Base-by-base conservation (phyloP, 1,140 invertebrate species). In the Drosophila sucinea region DNA sequence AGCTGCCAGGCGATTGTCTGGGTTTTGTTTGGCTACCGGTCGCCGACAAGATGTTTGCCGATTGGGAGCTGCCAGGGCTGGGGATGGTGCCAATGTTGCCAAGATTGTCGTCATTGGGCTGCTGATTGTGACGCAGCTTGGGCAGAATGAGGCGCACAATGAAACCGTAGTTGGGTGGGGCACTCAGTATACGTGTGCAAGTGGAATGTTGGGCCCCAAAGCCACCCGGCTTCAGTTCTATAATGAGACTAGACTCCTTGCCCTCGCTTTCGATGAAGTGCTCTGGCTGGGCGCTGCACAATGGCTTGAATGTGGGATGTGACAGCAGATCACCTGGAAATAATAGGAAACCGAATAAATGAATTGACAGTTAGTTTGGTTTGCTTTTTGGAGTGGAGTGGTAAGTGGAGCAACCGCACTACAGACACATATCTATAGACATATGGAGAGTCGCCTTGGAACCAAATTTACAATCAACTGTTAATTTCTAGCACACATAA, bases 201-300 rank as follows among this genome's bases (percentile, higher is more conserved):
- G 80, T 90, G 27, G 70, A 60, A 7, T 81, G 64, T 56, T 82
- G 68, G 29, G 70, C 62, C 1, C 77, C 77, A 66, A 78, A 87
- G 55, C 55, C 47, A 10, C 74, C 89, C 40, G 81, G 81, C 56
- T 91, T 85, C 23, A 92, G 80, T 70, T 92, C 91, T 11, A 92
- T 82, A 67, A 92, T 89, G 25, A 92, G 79, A 73, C 91, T 92
- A 71, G 91, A 92, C 66, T 92, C 89, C 55, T 83, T 87, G 60
- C 91, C 91, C 11, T 92, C 90, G 64, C 90, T 92, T 54, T 91
- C 84, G 54, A 92, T 89, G 73, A 91, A 91, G 44, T 90, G 90
- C 67, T 91, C 90, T 4, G 91, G 82, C 77, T 91, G 90, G 4
- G 64, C 70, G 29, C 74, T 90, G 75, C 90, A 91, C 41, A 91